These are phyloP conservation scores for Nephrocerus scutellatus DNA, from an alignment of 2,888 invertebrate genomes.

Conservation along the genomic window DNA sequence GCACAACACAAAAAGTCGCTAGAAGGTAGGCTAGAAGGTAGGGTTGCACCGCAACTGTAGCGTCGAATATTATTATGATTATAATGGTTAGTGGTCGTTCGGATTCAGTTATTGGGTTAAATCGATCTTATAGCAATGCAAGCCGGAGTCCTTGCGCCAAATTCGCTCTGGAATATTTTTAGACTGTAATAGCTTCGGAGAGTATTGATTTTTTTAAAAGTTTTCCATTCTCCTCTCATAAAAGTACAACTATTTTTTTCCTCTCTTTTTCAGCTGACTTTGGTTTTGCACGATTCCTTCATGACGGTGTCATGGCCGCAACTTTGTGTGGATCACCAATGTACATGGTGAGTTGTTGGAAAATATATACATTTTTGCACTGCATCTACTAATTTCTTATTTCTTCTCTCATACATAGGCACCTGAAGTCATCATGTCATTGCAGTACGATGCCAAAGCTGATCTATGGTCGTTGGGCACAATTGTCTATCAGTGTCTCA, in stretches of 20 bases:
- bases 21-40: too few relatives aligned
- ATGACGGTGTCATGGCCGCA: slow-evolving; percentile 99
- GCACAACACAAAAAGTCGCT: too few relatives aligned
- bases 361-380: not conserved
- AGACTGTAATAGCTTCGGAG: too few relatives aligned
- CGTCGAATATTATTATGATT: too few relatives aligned
- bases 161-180: not conserved
- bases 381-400: not conserved
- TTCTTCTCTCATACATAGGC: slow-evolving; percentile 54
- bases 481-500: slow-evolving; percentile 96
- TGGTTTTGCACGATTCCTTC: slow-evolving; percentile 96
- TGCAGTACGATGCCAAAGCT: slow-evolving; percentile 97
- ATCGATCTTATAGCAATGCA: too few relatives aligned
- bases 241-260: too few relatives aligned
- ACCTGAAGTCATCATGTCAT: slow-evolving; percentile 98
- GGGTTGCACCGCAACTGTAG: too few relatives aligned
- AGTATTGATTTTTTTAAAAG: too few relatives aligned
- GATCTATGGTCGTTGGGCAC: slow-evolving; percentile 99
- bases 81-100: too few relatives aligned
- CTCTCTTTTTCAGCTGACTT: slow-evolving; percentile 74
- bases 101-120: too few relatives aligned
- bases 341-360: slow-evolving; percentile 79
- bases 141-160: not conserved
- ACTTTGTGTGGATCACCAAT: slow-evolving; percentile 99
- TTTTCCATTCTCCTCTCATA: too few relatives aligned